Conservation (phyloP, 2,113 vertebrate species). For the Phrynosoma platyrhinos region DNA sequence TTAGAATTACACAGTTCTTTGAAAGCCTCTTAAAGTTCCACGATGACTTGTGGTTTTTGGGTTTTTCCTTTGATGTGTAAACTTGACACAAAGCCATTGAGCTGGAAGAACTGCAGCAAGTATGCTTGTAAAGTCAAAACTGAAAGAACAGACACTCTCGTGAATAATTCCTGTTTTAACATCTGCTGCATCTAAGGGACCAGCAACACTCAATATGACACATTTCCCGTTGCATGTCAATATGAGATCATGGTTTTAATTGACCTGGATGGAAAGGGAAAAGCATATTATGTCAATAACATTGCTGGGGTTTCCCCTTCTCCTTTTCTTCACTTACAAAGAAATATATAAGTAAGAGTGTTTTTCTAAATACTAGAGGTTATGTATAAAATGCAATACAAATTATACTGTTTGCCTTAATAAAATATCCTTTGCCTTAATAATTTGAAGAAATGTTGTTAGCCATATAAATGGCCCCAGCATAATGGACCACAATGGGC, state of each 20-base stretch:
- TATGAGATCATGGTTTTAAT: background rate
- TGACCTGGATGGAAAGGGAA: background rate
- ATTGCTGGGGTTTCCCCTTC: constrained; percentile 1
- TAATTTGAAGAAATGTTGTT: background rate
- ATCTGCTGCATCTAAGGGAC: accelerated
- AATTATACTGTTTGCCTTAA: background rate
- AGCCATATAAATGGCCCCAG: background rate
- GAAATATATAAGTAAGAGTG: background rate
- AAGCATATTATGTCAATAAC: background rate
- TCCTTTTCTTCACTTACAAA: constrained; percentile 28
- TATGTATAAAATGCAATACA: background rate
- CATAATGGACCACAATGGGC: background rate
- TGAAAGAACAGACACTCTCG: background rate
- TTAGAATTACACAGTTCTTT: constrained; percentile 21
- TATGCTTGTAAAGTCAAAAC: background rate
- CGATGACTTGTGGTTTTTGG: background rate
- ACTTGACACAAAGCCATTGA: background rate
- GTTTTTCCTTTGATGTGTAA: background rate
- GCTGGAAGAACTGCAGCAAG: accelerated
- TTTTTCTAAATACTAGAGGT: constrained; percentile 3
- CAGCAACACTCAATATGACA: accelerated
- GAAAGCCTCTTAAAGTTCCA: constrained; percentile 7
- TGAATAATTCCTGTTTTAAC: constrained; percentile 2
- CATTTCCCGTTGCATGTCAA: background rate
- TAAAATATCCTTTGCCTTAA: background rate